These are phyloP conservation scores for Pectinophora gossypiella DNA, from an alignment of 1,140 invertebrate species.

Conservation along the genomic window DNA sequence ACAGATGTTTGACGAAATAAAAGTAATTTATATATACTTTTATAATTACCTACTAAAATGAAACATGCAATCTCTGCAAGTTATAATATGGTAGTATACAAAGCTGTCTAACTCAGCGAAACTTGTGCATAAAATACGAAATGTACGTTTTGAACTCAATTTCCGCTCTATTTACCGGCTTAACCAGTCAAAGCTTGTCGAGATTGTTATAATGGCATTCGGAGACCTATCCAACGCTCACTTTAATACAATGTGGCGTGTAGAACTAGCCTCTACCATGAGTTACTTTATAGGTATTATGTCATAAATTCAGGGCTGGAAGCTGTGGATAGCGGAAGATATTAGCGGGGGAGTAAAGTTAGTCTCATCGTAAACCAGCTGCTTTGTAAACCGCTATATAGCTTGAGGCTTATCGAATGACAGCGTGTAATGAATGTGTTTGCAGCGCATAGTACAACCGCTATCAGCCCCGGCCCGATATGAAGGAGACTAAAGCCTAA, in stretches of 20 bases:
- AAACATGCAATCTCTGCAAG: too few species aligned
- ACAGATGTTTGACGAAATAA: too few species aligned
- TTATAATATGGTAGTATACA: too few species aligned
- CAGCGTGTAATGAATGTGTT: neutral
- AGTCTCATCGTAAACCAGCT: conserved; percentile 1
- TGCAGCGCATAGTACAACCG: neutral
- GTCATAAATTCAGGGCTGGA: neutral
- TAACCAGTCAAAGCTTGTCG: neutral
- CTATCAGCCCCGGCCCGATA: neutral
- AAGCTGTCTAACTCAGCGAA: too few species aligned
- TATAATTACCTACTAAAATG: too few species aligned
- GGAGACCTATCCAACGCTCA: neutral
- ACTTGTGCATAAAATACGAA: too few species aligned
- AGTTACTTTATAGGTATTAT: neutral
- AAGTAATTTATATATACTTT: too few species aligned
- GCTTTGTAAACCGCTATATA: conserved; percentile 1
- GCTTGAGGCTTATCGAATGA: neutral
- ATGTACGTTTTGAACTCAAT: too few species aligned
- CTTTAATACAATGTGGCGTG: neutral
- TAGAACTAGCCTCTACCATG: neutral
- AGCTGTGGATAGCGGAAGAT: neutral
- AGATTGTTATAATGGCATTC: neutral
- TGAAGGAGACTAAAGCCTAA: neutral
- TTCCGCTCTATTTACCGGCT: neutral
- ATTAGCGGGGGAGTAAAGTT: neutral